Evolutionary conservation across 2,888 invertebrate species (phyloP).

Genomic region (Xanthia icteritia): DNA sequence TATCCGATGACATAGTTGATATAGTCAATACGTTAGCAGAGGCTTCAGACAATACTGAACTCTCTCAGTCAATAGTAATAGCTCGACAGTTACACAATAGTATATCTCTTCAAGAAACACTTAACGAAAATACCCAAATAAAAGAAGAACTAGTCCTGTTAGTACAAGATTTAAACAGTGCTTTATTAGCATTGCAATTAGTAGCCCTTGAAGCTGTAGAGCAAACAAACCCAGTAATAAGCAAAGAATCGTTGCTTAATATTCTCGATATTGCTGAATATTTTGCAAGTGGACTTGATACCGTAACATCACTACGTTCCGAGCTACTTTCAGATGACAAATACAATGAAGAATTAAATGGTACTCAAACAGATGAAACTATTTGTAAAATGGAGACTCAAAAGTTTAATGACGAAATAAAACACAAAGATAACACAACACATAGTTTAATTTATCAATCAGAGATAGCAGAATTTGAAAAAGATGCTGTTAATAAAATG

Average conservation of each 20-base stretch:
- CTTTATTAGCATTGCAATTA: slow-evolving; percentile 43
- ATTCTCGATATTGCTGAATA: slow-evolving; percentile 30
- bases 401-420: background rate
- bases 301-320: slow-evolving; percentile 2
- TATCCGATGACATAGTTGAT: slow-evolving; percentile 22
- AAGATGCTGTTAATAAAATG: background rate
- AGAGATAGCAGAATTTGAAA: background rate
- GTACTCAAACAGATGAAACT: background rate
- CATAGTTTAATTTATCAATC: background rate
- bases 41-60: slow-evolving; percentile 24
- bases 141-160: slow-evolving; percentile 9
- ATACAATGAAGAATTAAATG: background rate
- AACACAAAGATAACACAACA: background rate
- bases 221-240: slow-evolving; percentile 16
- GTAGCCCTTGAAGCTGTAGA: slow-evolving; percentile 41
- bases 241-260: slow-evolving; percentile 22
- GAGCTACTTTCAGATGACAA: background rate
- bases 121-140: background rate
- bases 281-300: slow-evolving; percentile 23
- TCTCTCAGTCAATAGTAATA: slow-evolving; percentile 24
- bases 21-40: slow-evolving; percentile 16
- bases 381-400: background rate
- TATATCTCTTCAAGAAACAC: slow-evolving; percentile 9
- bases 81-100: slow-evolving; percentile 27
- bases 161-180: slow-evolving; percentile 38